These are phyloP conservation scores for Metopolophium dirhodum DNA, from an alignment of 1,140 invertebrate genomes.

Conservation along the genomic window DNA sequence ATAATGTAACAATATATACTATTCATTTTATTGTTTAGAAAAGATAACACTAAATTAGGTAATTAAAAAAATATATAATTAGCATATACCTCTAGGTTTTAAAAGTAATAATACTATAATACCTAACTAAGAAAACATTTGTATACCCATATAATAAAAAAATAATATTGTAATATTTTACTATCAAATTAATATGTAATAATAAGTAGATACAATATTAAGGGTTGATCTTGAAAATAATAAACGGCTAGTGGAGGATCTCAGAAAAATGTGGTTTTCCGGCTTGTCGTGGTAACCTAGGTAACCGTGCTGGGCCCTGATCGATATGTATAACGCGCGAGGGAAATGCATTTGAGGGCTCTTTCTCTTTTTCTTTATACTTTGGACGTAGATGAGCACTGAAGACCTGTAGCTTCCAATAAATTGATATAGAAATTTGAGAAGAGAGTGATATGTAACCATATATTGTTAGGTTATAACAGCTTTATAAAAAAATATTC, in stretches of 20 bases:
- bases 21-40: too few species aligned
- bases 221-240: not conserved
- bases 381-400: not conserved
- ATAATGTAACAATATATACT: not conserved
- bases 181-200: not conserved
- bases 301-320: constrained; percentile 41
- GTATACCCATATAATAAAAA: not conserved
- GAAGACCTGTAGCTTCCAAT: constrained; percentile 40
- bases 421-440: not conserved
- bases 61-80: not conserved
- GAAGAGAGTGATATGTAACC: not conserved
- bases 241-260: not conserved
- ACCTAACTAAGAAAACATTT: not conserved
- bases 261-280: constrained; percentile 19
- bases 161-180: not conserved
- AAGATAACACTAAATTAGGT: too few species aligned
- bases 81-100: too few species aligned
- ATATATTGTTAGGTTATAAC: too few species aligned
- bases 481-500: not conserved
- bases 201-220: not conserved
- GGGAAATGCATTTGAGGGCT: constrained; percentile 38
- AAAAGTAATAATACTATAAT: not conserved
- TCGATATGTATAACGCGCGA: constrained; percentile 46
- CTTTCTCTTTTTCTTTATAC: not conserved
- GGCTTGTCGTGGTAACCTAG: constrained; percentile 40